A percentile compares a stretch with the other conserved stretches of the same genome.
phyloP scores from a whole-genome alignment of 2,888 invertebrate genomes.

The Drosophila algonquin region DNA sequence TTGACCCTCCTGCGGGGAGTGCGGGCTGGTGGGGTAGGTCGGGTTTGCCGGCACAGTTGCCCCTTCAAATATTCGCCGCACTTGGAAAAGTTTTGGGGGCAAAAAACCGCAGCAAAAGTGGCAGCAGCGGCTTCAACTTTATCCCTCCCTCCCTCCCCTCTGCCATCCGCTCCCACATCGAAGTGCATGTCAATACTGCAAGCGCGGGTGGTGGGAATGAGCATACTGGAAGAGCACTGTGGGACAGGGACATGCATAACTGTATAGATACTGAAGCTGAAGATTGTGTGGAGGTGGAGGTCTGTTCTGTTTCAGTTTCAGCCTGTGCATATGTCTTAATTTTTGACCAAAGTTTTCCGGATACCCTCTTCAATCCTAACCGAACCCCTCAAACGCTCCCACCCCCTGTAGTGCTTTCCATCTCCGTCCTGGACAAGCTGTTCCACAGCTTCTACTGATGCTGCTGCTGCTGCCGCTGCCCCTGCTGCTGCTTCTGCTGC shows the following conservation, averaged over 20 bases:
- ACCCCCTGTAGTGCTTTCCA: neutral
- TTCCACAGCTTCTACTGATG: constrained; percentile 2
- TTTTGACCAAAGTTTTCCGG: constrained; percentile 58
- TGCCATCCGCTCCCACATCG: constrained; percentile 5
- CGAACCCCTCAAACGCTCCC: neutral
- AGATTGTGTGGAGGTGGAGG: constrained; percentile 11
- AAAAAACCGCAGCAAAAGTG: constrained; percentile 54
- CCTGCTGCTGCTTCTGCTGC: constrained; percentile 1
- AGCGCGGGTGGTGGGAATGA: neutral
- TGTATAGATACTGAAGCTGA: constrained; percentile 16
- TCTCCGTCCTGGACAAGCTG: neutral
- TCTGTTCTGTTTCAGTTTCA: constrained; percentile 29
- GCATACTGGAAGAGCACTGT: neutral
- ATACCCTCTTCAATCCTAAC: neutral
- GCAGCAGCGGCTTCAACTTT: constrained; percentile 21
- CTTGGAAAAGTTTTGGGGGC: constrained; percentile 32
- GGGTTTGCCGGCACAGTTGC: neutral
- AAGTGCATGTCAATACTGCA: constrained; percentile 42
- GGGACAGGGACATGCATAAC: constrained; percentile 40
- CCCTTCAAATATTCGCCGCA: constrained; percentile 11
- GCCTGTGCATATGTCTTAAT: constrained; percentile 63
- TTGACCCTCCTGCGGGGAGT: constrained; percentile 25
- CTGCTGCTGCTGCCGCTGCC: constrained; percentile 11
- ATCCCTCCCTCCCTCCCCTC: neutral
- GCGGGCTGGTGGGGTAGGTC: constrained; percentile 15